These are phyloP conservation scores for Tolmerus cingulatus DNA, from an alignment of 2,888 invertebrate species.

Conservation along the genomic window DNA sequence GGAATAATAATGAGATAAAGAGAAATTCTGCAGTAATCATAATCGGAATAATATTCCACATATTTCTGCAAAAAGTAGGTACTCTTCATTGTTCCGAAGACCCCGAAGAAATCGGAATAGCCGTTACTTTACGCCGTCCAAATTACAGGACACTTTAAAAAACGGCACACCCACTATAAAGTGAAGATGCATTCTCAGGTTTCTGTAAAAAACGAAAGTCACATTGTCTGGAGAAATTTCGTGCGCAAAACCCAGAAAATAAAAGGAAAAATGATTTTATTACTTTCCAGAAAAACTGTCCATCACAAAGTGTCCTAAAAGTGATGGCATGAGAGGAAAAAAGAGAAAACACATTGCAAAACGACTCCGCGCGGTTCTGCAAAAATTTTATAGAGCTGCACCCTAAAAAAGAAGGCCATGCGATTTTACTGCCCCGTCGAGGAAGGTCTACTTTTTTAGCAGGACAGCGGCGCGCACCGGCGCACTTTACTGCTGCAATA, in stretches of 20 bases:
- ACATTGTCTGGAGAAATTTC: not conserved
- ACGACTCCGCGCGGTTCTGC: not conserved
- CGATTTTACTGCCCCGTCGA: not conserved
- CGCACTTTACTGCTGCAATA: not conserved
- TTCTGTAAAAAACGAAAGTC: not conserved
- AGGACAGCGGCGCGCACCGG: not conserved
- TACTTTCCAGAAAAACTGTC: not conserved
- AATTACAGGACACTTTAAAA: not conserved
- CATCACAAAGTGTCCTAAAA: not conserved
- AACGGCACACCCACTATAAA: not conserved
- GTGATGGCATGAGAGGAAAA: not conserved
- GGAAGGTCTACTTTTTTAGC: not conserved
- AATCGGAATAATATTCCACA: not conserved
- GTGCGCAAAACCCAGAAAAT: not conserved
- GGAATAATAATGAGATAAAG: not conserved
- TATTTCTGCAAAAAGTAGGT: not conserved
- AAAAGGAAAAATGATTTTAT: not conserved
- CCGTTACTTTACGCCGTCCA: not conserved
- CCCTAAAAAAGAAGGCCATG: constrained; percentile 14
- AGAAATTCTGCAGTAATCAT: not conserved
- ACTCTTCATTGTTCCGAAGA: not conserved
- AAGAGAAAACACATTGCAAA: not conserved
- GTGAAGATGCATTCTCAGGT: not conserved
- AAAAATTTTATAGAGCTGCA: not conserved
- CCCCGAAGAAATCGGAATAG: not conserved